Conservation (phyloP, 2,797 vertebrate species). For the Clarias platycephalus region DNA sequence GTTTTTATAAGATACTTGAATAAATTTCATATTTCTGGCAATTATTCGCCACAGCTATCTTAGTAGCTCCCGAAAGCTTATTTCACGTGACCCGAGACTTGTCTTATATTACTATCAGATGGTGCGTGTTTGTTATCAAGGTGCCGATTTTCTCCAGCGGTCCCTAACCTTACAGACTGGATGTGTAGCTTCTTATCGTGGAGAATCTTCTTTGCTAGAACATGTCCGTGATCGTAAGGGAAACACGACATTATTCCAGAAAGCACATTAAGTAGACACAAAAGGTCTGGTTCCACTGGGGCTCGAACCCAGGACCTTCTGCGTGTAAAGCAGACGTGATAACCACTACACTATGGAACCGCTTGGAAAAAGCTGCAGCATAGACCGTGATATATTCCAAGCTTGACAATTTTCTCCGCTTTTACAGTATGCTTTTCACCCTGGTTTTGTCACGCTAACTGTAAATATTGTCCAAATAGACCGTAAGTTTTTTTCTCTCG, state of each 20-base stretch:
- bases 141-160: background rate
- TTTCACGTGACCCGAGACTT: background rate
- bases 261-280: slow-evolving; percentile 15
- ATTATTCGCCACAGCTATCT: background rate
- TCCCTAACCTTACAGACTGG: background rate
- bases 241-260: background rate
- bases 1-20: background rate
- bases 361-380: rapidly evolving
- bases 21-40: background rate
- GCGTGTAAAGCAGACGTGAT: slow-evolving; percentile 86
- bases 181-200: no score
- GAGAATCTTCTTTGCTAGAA: background rate
- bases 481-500: no score
- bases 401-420: background rate
- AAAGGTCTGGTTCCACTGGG: slow-evolving; percentile 75
- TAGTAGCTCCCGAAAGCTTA: background rate
- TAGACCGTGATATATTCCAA: background rate
- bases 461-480: background rate
- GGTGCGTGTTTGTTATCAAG: no score
- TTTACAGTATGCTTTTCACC: no score
- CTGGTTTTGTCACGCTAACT: background rate
- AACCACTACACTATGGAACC: slow-evolving; percentile 85
- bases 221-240: background rate
- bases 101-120: background rate
- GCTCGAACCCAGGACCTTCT: slow-evolving; percentile 85